Evolutionary conservation across 1,140 invertebrate species (phyloP).

Genomic region (Pachyrhynchus sulphureomaculatus): DNA sequence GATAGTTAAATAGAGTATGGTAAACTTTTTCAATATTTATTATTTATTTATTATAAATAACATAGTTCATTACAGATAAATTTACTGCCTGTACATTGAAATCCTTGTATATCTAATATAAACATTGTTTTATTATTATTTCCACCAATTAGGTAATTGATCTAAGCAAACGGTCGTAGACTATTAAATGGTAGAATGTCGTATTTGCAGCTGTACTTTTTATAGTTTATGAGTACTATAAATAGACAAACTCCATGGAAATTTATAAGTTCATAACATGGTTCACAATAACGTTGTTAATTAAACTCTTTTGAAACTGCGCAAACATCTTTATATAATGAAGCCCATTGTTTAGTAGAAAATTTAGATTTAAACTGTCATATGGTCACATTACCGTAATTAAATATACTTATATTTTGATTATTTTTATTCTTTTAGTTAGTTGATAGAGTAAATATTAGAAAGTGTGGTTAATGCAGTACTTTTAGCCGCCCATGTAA

Average conservation of each 20-base stretch:
- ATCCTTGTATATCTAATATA: conserved; percentile 1
- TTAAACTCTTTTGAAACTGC: too few species aligned
- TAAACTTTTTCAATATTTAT: too few species aligned
- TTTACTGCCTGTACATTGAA: not conserved
- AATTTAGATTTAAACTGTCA: too few species aligned
- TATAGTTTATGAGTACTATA: not conserved
- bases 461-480: conserved; percentile 23
- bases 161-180: not conserved
- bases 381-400: too few species aligned
- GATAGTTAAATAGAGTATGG: too few species aligned
- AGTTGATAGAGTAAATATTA: not conserved
- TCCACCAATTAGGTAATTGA: not conserved
- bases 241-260: not conserved
- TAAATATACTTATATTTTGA: not conserved
- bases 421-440: conserved; percentile 1
- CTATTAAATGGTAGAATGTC: not conserved
- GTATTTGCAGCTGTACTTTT: not conserved
- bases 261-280: not conserved
- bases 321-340: conserved; percentile 7
- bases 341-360: not conserved
- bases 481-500: conserved; percentile 34
- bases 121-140: conserved; percentile 1
- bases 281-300: too few species aligned
- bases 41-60: too few species aligned
- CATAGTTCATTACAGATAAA: conserved; percentile 2